Conservation (phyloP, 1,140 invertebrate species). For the Paraescarpia echinospica region DNA sequence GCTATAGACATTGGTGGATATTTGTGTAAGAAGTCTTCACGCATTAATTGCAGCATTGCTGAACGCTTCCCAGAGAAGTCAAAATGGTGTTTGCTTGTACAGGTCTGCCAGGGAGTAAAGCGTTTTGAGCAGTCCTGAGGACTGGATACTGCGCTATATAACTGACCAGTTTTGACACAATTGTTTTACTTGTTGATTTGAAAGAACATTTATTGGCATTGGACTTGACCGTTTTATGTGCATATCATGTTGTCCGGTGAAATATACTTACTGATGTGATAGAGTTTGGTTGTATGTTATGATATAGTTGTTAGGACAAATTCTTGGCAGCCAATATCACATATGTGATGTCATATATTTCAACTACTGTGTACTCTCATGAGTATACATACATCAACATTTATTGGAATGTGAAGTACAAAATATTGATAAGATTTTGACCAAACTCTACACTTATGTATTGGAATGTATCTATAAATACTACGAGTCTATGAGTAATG, state of each 20-base stretch:
- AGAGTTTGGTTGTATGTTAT: background rate
- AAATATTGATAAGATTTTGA: background rate
- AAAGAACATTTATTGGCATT: too few species aligned
- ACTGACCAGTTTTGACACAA: too few species aligned
- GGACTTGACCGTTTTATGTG: background rate
- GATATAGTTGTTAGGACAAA: background rate
- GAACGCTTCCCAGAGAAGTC: too few species aligned
- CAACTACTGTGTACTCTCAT: too few species aligned
- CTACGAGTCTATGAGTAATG: background rate
- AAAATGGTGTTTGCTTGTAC: too few species aligned
- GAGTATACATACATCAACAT: background rate
- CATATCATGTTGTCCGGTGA: background rate
- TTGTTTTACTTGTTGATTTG: background rate
- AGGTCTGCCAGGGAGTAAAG: too few species aligned
- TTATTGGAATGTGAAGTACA: background rate
- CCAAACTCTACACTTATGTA: background rate
- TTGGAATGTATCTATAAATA: background rate
- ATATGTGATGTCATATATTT: background rate
- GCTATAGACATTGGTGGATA: too few species aligned
- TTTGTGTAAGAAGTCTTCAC: too few species aligned
- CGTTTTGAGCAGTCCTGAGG: too few species aligned
- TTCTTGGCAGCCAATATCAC: background rate
- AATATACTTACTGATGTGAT: background rate
- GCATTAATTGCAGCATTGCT: too few species aligned
- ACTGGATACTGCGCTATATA: too few species aligned